Evolutionary conservation across 1,140 invertebrate genomes (phyloP).

Genomic region (Rhopalosiphum padi): DNA sequence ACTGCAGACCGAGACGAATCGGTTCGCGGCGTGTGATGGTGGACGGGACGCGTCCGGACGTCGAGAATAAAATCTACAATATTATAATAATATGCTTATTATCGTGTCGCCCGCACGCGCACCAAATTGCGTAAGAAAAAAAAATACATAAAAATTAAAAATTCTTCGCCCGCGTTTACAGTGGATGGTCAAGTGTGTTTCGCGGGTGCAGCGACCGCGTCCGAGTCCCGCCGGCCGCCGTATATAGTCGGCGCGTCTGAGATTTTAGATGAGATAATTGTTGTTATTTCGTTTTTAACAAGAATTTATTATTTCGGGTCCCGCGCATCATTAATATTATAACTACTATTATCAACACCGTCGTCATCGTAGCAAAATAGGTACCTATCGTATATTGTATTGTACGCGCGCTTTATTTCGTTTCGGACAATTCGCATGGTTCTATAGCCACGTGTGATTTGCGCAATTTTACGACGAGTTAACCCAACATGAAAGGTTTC

Average conservation of each 20-base stretch:
- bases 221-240: background rate
- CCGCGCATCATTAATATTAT: background rate
- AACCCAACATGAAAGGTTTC: background rate
- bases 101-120: background rate
- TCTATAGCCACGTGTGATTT: background rate
- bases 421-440: background rate
- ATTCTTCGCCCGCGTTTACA: background rate
- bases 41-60: background rate
- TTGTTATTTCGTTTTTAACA: background rate
- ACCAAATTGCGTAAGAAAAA: background rate
- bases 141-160: background rate
- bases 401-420: background rate
- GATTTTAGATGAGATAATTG: conserved; percentile 19
- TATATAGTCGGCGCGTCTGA: background rate
- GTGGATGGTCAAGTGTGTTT: conserved; percentile 24
- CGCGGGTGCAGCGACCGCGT: background rate
- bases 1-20: background rate
- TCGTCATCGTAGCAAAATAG: background rate
- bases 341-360: background rate
- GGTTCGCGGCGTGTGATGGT: background rate
- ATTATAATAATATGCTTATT: background rate
- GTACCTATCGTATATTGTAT: no score
- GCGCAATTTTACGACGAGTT: background rate
- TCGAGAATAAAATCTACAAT: background rate
- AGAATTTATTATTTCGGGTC: background rate